Evolutionary conservation across 1,140 invertebrate genomes (phyloP).

Genomic region (Drosophila pseudoananassae): DNA sequence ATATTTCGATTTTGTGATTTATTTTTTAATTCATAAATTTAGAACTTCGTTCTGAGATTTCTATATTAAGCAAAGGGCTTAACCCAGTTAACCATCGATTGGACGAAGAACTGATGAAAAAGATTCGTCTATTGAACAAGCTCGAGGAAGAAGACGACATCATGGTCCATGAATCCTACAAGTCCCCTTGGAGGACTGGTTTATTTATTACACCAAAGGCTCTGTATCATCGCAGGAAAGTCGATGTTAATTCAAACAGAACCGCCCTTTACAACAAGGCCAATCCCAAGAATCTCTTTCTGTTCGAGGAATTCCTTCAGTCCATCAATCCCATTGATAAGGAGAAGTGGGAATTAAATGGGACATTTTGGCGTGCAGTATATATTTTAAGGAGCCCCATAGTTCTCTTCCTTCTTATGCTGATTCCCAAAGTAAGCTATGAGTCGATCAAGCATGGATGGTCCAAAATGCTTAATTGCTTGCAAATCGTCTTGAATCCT

Average conservation of each 20-base stretch:
- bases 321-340: slow-evolving; percentile 46
- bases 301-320: slow-evolving; percentile 30
- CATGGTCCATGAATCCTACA: background rate
- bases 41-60: slow-evolving; percentile 26
- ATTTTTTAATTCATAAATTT: background rate
- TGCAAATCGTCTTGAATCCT: slow-evolving; percentile 51
- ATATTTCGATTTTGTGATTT: fast-evolving
- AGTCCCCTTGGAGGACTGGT: background rate
- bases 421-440: slow-evolving; percentile 54
- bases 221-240: background rate
- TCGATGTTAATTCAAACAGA: slow-evolving; percentile 13
- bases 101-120: background rate
- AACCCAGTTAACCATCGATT: no score
- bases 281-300: slow-evolving; percentile 38
- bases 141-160: slow-evolving; percentile 23
- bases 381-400: slow-evolving; percentile 24
- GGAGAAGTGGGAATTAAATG: slow-evolving; percentile 12
- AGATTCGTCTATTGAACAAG: background rate
- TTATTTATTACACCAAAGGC: slow-evolving; percentile 13
- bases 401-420: slow-evolving; percentile 6
- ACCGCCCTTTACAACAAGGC: slow-evolving; percentile 14
- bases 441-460: slow-evolving; percentile 56
- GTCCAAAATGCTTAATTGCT: slow-evolving; percentile 65
- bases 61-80: background rate
- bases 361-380: background rate